phyloP scores from a whole-genome alignment of 2,113 vertebrate species.

The Arothron firmamentum region DNA sequence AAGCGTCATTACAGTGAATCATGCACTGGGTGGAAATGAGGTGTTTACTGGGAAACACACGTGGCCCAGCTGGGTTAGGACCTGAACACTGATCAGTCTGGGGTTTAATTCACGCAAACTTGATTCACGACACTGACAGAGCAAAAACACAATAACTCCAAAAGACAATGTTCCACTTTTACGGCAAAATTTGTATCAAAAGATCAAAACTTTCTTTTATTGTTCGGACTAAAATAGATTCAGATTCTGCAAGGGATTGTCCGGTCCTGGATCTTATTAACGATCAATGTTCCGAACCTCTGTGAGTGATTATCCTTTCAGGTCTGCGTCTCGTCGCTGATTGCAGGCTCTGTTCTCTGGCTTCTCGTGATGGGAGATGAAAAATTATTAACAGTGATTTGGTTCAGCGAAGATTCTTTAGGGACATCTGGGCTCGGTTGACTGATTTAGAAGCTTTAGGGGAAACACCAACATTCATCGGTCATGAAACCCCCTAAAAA shows the following conservation, averaged over 20 bases:
- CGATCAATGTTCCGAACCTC: neutral
- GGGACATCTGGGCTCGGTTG: too few species aligned
- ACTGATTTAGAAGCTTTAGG: too few species aligned
- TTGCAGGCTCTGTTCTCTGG: slow-evolving; percentile 1
- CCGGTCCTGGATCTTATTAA: slow-evolving; percentile 10
- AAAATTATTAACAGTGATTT: neutral
- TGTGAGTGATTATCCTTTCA: neutral
- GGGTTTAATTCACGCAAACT: neutral
- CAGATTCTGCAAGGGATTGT: slow-evolving; percentile 1
- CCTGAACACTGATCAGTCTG: slow-evolving; percentile 43
- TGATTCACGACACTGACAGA: too few species aligned
- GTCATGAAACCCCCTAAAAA: too few species aligned
- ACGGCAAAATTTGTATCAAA: too few species aligned
- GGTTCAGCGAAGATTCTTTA: too few species aligned
- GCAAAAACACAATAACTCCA: too few species aligned
- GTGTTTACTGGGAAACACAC: slow-evolving; percentile 10
- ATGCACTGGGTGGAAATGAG: slow-evolving; percentile 16
- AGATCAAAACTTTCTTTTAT: too few species aligned
- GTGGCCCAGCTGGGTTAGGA: slow-evolving; percentile 33
- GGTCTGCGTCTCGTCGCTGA: slow-evolving; percentile 9
- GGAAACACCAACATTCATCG: too few species aligned
- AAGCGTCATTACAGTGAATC: too few species aligned
- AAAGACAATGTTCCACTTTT: too few species aligned
- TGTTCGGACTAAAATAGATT: too few species aligned
- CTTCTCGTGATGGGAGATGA: neutral